Conservation (phyloP, 2,797 vertebrate genomes). For the Avahi laniger region DNA sequence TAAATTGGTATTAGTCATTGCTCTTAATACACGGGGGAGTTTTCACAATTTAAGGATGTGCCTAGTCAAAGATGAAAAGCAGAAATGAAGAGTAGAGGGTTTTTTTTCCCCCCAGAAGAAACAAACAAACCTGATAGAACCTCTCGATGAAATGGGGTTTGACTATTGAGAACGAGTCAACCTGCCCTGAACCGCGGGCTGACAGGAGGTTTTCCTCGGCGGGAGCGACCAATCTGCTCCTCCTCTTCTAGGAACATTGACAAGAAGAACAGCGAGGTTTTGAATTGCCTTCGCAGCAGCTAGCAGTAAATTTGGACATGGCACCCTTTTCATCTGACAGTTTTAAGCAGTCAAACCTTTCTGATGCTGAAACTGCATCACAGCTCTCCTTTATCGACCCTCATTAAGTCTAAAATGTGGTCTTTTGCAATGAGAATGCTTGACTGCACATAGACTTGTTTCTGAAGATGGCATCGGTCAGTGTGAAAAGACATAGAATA, state of each 20-base stretch:
- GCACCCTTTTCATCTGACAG: neutral
- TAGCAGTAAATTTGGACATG: neutral
- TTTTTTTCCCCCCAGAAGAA: neutral
- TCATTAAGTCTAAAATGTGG: neutral
- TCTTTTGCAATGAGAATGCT: neutral
- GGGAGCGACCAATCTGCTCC: neutral
- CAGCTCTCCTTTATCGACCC: neutral
- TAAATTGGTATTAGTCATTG: conserved; percentile 10
- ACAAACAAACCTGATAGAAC: neutral
- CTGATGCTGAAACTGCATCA: neutral
- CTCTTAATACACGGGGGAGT: neutral
- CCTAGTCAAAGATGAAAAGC: conserved; percentile 9
- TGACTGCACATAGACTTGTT: neutral
- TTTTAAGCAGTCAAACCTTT: neutral
- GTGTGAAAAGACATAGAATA: neutral
- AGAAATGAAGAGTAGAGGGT: neutral
- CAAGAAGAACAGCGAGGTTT: neutral
- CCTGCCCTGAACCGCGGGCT: neutral
- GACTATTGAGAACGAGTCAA: neutral
- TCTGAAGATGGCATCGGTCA: neutral
- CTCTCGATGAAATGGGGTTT: neutral
- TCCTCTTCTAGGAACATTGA: neutral
- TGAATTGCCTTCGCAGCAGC: neutral
- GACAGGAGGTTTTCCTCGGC: neutral
- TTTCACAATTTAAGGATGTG: neutral